These are phyloP conservation scores for Neotragus moschatus DNA, from an alignment of 2,113 vertebrate species.

Conservation along the genomic window DNA sequence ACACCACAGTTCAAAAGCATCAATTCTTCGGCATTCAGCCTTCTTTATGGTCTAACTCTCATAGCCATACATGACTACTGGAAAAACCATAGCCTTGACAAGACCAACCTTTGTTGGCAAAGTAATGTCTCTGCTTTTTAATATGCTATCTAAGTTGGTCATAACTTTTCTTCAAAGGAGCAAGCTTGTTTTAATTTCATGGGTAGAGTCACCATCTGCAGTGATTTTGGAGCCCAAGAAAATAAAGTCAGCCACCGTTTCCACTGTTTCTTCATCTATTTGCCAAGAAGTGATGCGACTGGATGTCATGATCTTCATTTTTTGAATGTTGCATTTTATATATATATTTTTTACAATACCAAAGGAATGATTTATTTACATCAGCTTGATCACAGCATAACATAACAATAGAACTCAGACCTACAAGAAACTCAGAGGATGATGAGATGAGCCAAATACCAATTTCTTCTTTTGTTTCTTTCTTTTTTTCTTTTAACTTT, in stretches of 20 bases:
- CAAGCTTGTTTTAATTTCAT: not conserved
- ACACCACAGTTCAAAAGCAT: not conserved
- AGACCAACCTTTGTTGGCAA: not conserved
- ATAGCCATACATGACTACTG: not conserved
- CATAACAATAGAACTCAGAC: constrained; percentile 3
- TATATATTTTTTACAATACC: not conserved
- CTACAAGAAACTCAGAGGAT: not conserved
- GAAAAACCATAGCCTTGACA: not conserved
- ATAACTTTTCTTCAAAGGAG: not conserved
- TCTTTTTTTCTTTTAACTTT: too few relatives aligned
- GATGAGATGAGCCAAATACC: not conserved
- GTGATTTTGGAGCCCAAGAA: not conserved
- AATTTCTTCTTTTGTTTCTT: not conserved
- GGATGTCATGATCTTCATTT: not conserved
- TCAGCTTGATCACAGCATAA: constrained; percentile 9
- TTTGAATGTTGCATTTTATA: not conserved
- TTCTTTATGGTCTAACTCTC: not conserved
- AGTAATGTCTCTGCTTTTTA: not conserved
- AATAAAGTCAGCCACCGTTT: not conserved
- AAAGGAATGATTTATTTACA: constrained; percentile 42
- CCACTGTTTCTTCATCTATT: not conserved
- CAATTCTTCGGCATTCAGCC: not conserved
- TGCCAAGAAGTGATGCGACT: not conserved
- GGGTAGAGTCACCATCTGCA: not conserved
- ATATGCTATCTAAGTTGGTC: not conserved